These are phyloP conservation scores for Tanaodytes sp. DNA, from an alignment of 2,888 invertebrate species.

Conservation along the genomic window DNA sequence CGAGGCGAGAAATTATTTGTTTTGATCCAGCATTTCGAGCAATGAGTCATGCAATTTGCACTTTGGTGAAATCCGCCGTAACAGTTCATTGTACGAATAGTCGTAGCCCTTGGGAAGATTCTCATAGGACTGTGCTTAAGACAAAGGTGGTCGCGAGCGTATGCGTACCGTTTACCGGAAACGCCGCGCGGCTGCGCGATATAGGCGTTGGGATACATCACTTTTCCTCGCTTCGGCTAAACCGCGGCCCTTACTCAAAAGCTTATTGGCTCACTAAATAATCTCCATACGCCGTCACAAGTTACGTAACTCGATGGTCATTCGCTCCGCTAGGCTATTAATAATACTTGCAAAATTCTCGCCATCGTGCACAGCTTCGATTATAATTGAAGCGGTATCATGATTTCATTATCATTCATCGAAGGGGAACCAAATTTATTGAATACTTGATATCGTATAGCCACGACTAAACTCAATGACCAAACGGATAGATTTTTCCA, in stretches of 20 bases:
- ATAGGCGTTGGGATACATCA: conserved; percentile 64
- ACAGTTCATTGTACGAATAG: conserved; percentile 64
- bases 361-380: too few relatives aligned
- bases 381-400: too few relatives aligned
- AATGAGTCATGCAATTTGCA: conserved; percentile 33
- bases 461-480: too few relatives aligned
- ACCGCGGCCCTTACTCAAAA: conserved; percentile 25
- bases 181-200: conserved; percentile 58
- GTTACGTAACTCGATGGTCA: conserved; percentile 18
- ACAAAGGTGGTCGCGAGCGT: conserved; percentile 61
- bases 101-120: conserved; percentile 68
- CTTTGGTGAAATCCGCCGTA: conserved; percentile 62
- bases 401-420: too few relatives aligned
- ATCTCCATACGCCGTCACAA: conserved; percentile 14
- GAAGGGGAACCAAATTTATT: too few relatives aligned
- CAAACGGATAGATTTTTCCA: too few relatives aligned
- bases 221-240: conserved; percentile 58
- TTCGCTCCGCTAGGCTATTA: too few relatives aligned
- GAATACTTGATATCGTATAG: too few relatives aligned
- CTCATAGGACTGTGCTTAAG: conserved; percentile 65
- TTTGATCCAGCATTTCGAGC: conserved; percentile 18
- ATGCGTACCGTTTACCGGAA: conserved; percentile 69
- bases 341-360: too few relatives aligned
- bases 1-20: too few relatives aligned
- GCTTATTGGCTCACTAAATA: conserved; percentile 25